Evolutionary conservation across 2,888 invertebrate species (phyloP).

Genomic region (Drosophila maculinotata): DNA sequence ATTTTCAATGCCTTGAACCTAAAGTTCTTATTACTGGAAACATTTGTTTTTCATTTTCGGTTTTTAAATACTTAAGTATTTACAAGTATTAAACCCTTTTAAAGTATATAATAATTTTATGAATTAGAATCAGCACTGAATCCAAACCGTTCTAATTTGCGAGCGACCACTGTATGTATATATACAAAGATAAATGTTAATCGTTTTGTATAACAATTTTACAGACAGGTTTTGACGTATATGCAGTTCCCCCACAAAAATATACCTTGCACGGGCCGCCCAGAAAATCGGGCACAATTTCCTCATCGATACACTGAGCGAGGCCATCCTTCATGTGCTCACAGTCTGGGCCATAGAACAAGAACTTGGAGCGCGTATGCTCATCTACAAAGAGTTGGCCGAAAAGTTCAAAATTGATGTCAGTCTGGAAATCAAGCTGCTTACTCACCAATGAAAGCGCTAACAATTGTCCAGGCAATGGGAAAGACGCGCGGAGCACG

Average conservation of each 20-base stretch:
- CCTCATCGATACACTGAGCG: conserved; percentile 93
- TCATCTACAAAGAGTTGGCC: conserved; percentile 88
- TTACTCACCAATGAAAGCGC: conserved; percentile 94
- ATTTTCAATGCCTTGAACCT: too few species aligned
- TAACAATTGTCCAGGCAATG: conserved; percentile 97
- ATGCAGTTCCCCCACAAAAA: not conserved
- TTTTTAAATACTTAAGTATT: too few species aligned
- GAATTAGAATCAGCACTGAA: not conserved
- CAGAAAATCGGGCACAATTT: conserved; percentile 95
- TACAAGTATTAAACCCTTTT: not conserved
- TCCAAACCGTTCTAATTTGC: not conserved
- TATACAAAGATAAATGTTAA: conserved; percentile 23
- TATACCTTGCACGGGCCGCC: conserved; percentile 94
- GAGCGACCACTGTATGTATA: conserved; percentile 11
- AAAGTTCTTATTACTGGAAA: too few species aligned
- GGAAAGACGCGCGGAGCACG: conserved; percentile 97
- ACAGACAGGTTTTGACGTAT: conserved; percentile 4
- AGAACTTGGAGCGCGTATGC: conserved; percentile 95
- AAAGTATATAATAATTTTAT: not conserved
- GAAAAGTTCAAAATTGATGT: not conserved
- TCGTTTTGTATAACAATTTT: not conserved
- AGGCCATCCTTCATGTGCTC: conserved; percentile 92
- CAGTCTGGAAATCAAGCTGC: accelerated
- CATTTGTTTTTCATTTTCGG: too few species aligned
- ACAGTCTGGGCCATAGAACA: conserved; percentile 96